Evolutionary conservation across 2,888 invertebrate genomes (phyloP).

Genomic region (Notodonta dromedarius): DNA sequence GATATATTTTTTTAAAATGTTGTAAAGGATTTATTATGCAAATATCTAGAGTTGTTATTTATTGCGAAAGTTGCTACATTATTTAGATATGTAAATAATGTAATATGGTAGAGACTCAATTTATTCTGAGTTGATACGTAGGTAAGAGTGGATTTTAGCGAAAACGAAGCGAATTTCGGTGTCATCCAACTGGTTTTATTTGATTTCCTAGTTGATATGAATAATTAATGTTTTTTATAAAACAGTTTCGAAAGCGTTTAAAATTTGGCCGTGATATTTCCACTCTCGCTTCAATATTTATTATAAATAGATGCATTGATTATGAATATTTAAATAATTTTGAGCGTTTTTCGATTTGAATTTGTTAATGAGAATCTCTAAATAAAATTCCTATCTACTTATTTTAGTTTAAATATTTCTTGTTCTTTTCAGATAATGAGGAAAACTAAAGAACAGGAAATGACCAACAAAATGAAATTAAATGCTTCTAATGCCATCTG

Average conservation of each 20-base stretch:
- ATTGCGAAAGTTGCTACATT: constrained; percentile 15
- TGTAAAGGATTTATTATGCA: constrained; percentile 10
- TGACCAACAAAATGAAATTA: constrained; percentile 30
- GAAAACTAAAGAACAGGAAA: constrained; percentile 25
- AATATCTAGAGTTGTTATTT: constrained; percentile 12
- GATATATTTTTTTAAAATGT: not conserved
- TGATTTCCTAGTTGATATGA: constrained; percentile 45
- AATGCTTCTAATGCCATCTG: constrained; percentile 45
- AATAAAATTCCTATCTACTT: not conserved
- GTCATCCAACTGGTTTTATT: constrained; percentile 44
- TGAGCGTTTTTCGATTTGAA: constrained; percentile 8
- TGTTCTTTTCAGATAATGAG: constrained; percentile 46
- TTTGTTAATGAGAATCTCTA: constrained; percentile 5
- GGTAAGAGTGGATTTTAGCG: constrained; percentile 45
- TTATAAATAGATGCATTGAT: constrained; percentile 22
- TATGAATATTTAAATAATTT: constrained; percentile 20
- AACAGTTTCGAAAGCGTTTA: constrained; percentile 49
- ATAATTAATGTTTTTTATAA: constrained; percentile 46
- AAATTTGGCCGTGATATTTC: constrained; percentile 43
- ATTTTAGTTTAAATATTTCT: constrained; percentile 9
- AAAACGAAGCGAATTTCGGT: constrained; percentile 36
- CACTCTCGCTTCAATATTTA: constrained; percentile 33
- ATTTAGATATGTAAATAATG: constrained; percentile 17
- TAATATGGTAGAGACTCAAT: constrained; percentile 22
- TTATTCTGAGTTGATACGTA: constrained; percentile 26